phyloP scores from a whole-genome alignment of 1,140 invertebrate genomes.

The Nasonia giraulti region DNA sequence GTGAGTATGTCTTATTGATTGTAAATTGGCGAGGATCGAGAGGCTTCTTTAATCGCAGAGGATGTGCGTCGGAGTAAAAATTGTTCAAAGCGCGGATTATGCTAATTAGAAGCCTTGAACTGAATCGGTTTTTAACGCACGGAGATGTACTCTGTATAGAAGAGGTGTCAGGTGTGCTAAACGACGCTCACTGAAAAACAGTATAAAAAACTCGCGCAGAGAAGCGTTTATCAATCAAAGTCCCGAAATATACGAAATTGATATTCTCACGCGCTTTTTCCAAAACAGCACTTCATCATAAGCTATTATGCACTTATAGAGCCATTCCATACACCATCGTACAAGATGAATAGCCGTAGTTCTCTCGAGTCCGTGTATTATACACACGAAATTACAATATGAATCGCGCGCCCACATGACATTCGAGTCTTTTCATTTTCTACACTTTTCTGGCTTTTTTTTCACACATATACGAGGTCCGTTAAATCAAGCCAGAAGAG shows the following conservation, averaged over 20 bases:
- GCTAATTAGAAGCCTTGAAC: neutral
- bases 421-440: slow-evolving; percentile 11
- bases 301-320: neutral
- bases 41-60: neutral
- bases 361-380: too few relatives aligned
- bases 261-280: neutral
- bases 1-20: neutral
- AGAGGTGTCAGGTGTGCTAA: neutral
- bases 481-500: slow-evolving; percentile 13
- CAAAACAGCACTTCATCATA: slow-evolving; percentile 10
- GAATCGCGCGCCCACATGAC: slow-evolving; percentile 35
- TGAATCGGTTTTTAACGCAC: neutral
- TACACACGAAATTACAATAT: slow-evolving; percentile 46
- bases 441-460: neutral
- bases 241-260: neutral
- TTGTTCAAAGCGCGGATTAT: neutral
- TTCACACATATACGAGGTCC: neutral
- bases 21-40: neutral
- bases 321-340: neutral
- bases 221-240: neutral
- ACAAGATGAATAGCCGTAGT: slow-evolving; percentile 25
- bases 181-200: neutral
- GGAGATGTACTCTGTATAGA: neutral
- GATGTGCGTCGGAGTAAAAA: neutral
- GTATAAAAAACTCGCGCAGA: neutral